These are phyloP conservation scores for Sylvilagus floridanus DNA, from an alignment of 2,797 vertebrate genomes.

Conservation along the genomic window DNA sequence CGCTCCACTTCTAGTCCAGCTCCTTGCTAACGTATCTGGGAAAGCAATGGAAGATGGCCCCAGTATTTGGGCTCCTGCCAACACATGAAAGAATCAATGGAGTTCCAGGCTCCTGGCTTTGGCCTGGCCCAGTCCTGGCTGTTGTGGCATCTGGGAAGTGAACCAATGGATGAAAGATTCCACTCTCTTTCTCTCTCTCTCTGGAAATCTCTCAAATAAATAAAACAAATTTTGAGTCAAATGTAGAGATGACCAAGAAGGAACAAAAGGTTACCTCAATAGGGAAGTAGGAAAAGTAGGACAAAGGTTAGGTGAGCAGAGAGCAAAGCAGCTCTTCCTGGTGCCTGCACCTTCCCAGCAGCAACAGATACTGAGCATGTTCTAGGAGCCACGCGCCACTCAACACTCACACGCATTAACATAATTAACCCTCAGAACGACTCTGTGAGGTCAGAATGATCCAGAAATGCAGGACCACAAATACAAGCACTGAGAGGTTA, in stretches of 20 bases:
- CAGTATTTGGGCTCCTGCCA: no score
- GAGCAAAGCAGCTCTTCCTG: neutral
- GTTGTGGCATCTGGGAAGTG: no score
- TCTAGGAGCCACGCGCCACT: neutral
- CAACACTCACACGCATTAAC: neutral
- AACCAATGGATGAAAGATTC: no score
- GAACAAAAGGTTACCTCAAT: constrained; percentile 6
- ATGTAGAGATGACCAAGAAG: neutral
- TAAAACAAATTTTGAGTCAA: no score
- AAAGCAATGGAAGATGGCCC: no score
- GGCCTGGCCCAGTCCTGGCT: no score
- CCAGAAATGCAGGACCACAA: neutral
- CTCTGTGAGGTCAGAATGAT: neutral
- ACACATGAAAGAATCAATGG: no score
- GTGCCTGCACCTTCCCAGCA: neutral
- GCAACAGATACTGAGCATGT: neutral
- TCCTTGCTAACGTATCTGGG: no score
- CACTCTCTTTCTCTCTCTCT: no score
- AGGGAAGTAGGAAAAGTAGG: neutral
- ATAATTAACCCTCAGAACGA: neutral
- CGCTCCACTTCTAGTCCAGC: no score
- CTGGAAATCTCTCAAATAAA: no score
- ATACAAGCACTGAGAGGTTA: neutral
- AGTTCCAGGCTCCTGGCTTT: no score
- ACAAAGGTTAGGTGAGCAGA: neutral